phyloP scores from a whole-genome alignment of 2,888 invertebrate species.

The Dorcus parallelipipedus region DNA sequence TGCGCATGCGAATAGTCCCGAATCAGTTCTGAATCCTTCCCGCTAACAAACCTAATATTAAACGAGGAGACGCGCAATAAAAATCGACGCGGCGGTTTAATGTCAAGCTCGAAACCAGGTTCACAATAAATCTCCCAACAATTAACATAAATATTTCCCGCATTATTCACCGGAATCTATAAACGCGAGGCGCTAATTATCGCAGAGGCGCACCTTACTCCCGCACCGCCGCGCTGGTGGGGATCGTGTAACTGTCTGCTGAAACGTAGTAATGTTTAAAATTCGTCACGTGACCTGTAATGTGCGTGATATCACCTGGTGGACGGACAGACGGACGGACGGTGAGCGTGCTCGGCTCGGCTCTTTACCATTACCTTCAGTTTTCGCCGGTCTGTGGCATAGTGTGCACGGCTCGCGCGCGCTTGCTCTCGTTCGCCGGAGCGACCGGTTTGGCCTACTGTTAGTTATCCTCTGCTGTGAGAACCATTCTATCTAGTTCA shows the following conservation, averaged over 20 bases:
- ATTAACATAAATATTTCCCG: neutral
- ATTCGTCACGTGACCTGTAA: constrained; percentile 16
- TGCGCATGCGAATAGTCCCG: no score
- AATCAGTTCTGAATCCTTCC: no score
- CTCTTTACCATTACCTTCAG: constrained; percentile 5
- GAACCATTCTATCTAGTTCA: constrained; percentile 9
- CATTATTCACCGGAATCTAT: neutral
- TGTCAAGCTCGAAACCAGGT: no score
- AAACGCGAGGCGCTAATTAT: neutral
- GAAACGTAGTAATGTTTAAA: constrained; percentile 17
- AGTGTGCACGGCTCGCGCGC: constrained; percentile 10
- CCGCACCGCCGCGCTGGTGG: constrained; percentile 1
- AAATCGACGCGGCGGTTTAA: no score
- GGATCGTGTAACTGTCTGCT: constrained; percentile 12
- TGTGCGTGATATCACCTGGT: constrained; percentile 19
- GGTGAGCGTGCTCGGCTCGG: constrained; percentile 3
- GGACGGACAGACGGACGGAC: constrained; percentile 7
- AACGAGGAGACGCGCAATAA: no score
- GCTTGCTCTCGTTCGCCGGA: constrained; percentile 1
- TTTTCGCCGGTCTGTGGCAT: constrained; percentile 11
- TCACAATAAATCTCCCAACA: no score
- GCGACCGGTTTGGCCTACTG: constrained; percentile 3
- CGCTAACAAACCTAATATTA: no score
- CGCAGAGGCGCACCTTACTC: no score
- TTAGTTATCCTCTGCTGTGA: constrained; percentile 3